phyloP scores from a whole-genome alignment of 2,113 vertebrate species.

The Lophotis ruficrista region DNA sequence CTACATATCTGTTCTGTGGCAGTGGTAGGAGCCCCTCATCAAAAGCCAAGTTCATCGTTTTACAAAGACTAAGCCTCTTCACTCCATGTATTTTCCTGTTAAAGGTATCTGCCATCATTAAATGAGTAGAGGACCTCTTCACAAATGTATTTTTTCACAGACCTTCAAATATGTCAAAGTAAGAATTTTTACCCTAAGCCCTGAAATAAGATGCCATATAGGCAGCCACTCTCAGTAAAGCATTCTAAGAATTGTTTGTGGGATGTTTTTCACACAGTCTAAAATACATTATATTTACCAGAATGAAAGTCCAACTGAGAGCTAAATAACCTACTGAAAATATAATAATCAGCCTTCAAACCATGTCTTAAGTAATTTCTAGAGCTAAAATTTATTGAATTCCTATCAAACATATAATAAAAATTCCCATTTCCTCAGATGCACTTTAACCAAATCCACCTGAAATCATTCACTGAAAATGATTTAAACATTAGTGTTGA shows the following conservation, averaged over 20 bases:
- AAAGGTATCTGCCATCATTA: not conserved
- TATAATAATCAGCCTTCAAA: not conserved
- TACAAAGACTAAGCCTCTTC: not conserved
- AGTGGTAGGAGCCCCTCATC: not conserved
- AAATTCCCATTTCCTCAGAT: not conserved
- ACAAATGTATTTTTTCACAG: not conserved
- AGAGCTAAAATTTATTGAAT: not conserved
- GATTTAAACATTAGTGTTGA: not conserved
- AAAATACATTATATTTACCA: not conserved
- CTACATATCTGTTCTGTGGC: not conserved
- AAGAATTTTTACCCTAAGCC: not conserved
- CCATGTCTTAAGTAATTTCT: not conserved
- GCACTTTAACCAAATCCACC: not conserved
- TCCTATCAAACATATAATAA: not conserved
- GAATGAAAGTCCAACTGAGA: not conserved
- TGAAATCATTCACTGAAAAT: slow-evolving; percentile 8
- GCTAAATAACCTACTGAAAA: not conserved
- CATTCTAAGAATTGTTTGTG: not conserved
- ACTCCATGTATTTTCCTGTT: not conserved
- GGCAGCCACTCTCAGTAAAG: not conserved
- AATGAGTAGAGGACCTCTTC: not conserved
- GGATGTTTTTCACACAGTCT: not conserved
- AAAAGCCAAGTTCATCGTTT: not conserved
- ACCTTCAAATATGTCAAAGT: not conserved
- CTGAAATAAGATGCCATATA: not conserved